Base-by-base conservation (phyloP, 1,140 invertebrate genomes). In the Bursaphelenchus mucronatus region DNA sequence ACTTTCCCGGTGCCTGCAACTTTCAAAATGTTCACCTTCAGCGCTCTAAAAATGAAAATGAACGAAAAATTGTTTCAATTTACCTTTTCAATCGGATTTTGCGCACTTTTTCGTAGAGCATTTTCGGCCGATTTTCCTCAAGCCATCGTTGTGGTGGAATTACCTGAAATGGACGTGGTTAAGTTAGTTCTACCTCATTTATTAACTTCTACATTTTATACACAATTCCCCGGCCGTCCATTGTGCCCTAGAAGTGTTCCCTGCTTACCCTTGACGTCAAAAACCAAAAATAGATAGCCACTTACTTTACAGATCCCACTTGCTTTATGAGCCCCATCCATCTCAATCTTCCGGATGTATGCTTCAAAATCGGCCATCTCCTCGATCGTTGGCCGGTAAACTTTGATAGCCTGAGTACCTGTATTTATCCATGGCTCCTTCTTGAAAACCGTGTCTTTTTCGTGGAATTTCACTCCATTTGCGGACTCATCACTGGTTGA, bases 1-100 rank as follows among this genome's bases (percentile, higher is more conserved):
- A 94, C 82, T 4, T 30, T 30, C 5, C 95, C 95, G 81, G 21
- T 19, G 13, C 30, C 55, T 40, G 45, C 45, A 21, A 17, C 54
- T 11, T 45, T 52, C 52, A 62, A 45, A 17, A 74, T 76, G 17
- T 15, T 59, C 54, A 80, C 74, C 30, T 49, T 69, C 0, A 69
- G 71, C 5, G 76, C 62, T n/a, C 76, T 81, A 43, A 77, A 79
- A 64, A 39, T 46, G 43, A 21, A 54, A 43, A 5, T 58, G 10
- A 43, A 50, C 13, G 19, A 17, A n/a, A 21, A 11, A 21, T n/a
- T 40, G 17, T 2, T 6, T 15, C 15, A 55, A 73, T 39, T 74
- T 46, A 78, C 66, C 45, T 49, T 19, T 64, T 39, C 15, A 80
- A 75, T 10, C 53, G 50, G 47, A 70, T 67, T 13, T 76, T 49